Percentiles rank a stretch among this genome's conserved stretches.
phyloP scores from a whole-genome alignment of 2,113 vertebrate genomes.

The Lonchura striata region DNA sequence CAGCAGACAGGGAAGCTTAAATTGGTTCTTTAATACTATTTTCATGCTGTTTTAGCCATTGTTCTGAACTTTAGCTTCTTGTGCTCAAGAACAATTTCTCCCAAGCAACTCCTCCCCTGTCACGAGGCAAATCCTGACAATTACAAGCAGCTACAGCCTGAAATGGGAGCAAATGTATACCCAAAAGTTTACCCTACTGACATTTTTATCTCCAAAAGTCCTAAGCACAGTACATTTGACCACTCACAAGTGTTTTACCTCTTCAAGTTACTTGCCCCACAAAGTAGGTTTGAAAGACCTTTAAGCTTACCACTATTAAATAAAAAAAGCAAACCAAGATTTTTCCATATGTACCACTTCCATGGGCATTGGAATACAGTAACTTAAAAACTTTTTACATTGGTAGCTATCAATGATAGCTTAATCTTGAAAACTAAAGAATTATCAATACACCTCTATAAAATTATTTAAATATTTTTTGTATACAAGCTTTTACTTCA shows the following conservation, averaged over 20 bases:
- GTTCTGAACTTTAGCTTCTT: not conserved
- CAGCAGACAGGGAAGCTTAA: conserved; percentile 32
- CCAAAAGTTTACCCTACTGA: not conserved
- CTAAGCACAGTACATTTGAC: not conserved
- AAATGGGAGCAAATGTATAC: conserved; percentile 23
- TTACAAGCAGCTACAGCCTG: conserved; percentile 16
- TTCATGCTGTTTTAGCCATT: not conserved
- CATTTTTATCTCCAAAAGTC: not conserved
- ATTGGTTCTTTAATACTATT: not conserved
- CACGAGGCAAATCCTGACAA: conserved; percentile 36
- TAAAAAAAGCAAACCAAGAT: not conserved
- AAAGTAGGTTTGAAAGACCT: not conserved
- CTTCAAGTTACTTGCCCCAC: not conserved
- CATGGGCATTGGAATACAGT: not conserved
- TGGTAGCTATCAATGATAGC: not conserved
- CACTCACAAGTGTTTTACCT: not conserved
- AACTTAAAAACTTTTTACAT: not conserved
- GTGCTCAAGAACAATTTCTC: not conserved
- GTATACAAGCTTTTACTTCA: not conserved
- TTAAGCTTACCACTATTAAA: not conserved
- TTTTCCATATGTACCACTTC: not conserved
- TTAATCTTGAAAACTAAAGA: not conserved
- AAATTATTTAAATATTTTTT: not conserved
- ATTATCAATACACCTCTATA: not conserved
- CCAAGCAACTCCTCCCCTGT: conserved; percentile 3